phyloP scores from a whole-genome alignment of 2,113 vertebrate species.

The Arvicanthis niloticus region DNA sequence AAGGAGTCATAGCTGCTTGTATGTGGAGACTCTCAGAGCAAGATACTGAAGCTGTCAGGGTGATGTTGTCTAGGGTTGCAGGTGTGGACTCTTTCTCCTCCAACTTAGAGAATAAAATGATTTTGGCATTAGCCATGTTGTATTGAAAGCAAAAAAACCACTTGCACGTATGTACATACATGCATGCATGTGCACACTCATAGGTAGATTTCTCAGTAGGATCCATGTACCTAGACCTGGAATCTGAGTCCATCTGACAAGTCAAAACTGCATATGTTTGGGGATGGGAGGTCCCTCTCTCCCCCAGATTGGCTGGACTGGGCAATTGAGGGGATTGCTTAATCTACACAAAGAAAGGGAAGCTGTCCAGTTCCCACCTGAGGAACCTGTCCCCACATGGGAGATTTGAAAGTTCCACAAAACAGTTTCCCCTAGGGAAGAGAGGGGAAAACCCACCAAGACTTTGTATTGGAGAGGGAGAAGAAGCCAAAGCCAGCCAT shows the following conservation, averaged over 20 bases:
- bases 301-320: background rate
- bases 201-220: background rate
- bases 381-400: background rate
- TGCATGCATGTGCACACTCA: background rate
- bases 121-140: background rate
- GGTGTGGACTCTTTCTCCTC: background rate
- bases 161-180: too few species aligned
- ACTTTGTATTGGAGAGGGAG: background rate
- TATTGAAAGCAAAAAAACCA: background rate
- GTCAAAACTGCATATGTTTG: background rate
- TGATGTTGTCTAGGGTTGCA: background rate
- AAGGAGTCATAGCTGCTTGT: background rate
- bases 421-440: background rate
- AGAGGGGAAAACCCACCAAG: background rate
- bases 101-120: background rate
- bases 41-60: background rate
- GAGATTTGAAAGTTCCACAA: background rate
- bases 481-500: background rate
- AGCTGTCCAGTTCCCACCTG: background rate
- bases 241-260: background rate
- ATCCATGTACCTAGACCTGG: background rate
- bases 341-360: background rate
- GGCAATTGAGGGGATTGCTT: background rate
- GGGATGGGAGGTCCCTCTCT: background rate
- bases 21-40: background rate